Base-by-base conservation (phyloP, 1,140 invertebrate genomes). In the Drosophila busckii region DNA sequence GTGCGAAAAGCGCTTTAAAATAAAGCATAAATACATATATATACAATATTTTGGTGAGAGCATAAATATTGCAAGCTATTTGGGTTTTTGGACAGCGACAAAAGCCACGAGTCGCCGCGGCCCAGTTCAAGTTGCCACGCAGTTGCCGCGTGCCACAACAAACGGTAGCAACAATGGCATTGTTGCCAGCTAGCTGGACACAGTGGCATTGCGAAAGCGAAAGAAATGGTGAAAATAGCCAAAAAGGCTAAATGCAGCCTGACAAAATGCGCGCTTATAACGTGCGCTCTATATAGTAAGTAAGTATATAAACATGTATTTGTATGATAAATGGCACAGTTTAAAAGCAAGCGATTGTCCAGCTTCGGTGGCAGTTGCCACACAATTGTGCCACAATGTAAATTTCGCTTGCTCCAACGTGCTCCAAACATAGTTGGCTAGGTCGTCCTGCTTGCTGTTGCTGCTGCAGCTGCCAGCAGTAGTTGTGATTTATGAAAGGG, bases 281-380 rank as follows among this genome's bases (percentile, higher is more conserved):
- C 45, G 45, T n/a, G 32, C 35, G 35, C n/a, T n/a, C n/a, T n/a
- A n/a, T n/a, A n/a, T n/a, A n/a, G n/a, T n/a, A n/a, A n/a, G n/a
- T n/a, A n/a, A n/a, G n/a, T n/a, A n/a, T n/a, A n/a, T n/a, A n/a
- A n/a, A n/a, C n/a, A 65, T 66, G 52, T 80, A 53, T 70, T 34
- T 78, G 62, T 80, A 84, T 84, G 78, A 84, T 84, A 84, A 84
- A 84, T 84, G 80, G 68, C 70, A 84, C 65, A 78, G 68, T 73
- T 73, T 84, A 61, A n/a, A 61, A 64, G 62, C 73, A 59, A 83
- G 76, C 78, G 70, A 71, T 83, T 84, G 68, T 83, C 49, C 67
- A 70, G 41, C 20, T 38, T 17, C 65, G 20, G 49, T 28, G 12
- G n/a, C n/a, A n/a, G n/a, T n/a, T n/a, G n/a, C n/a, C n/a, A n/a